phyloP scores from a whole-genome alignment of 2,888 invertebrate genomes.

The Lasioglossum calceatum region DNA sequence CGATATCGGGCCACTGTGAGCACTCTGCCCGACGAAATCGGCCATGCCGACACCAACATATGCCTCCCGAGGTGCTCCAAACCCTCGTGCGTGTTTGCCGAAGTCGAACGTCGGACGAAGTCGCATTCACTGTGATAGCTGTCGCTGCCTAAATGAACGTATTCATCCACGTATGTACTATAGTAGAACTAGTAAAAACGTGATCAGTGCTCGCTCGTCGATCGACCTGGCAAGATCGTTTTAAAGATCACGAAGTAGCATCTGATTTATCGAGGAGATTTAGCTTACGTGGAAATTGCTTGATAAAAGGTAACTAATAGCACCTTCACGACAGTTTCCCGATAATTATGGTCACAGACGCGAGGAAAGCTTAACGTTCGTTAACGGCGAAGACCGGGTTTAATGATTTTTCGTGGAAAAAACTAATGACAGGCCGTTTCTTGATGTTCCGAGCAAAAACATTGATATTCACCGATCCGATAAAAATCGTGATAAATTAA shows the following conservation, averaged over 20 bases:
- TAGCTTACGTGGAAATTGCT: constrained; percentile 61
- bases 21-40: too few species aligned
- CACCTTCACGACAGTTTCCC: constrained; percentile 57
- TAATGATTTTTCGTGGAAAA: constrained; percentile 46
- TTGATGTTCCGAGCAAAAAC: constrained; percentile 5
- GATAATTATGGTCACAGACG: constrained; percentile 61
- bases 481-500: background rate
- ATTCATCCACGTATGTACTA: background rate
- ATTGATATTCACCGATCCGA: constrained; percentile 15
- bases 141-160: background rate
- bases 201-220: constrained; percentile 16
- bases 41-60: too few species aligned
- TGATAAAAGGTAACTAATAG: constrained; percentile 71
- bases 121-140: too few species aligned
- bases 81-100: too few species aligned
- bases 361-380: constrained; percentile 64
- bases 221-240: constrained; percentile 34
- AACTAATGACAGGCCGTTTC: constrained; percentile 27
- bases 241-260: constrained; percentile 44
- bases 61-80: too few species aligned
- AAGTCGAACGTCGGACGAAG: too few species aligned
- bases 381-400: constrained; percentile 47
- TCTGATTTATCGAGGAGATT: constrained; percentile 57
- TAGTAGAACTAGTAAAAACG: background rate
- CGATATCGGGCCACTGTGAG: too few species aligned